Base-by-base conservation (phyloP, 2,797 vertebrate genomes). In the Gadopsis marmoratus region DNA sequence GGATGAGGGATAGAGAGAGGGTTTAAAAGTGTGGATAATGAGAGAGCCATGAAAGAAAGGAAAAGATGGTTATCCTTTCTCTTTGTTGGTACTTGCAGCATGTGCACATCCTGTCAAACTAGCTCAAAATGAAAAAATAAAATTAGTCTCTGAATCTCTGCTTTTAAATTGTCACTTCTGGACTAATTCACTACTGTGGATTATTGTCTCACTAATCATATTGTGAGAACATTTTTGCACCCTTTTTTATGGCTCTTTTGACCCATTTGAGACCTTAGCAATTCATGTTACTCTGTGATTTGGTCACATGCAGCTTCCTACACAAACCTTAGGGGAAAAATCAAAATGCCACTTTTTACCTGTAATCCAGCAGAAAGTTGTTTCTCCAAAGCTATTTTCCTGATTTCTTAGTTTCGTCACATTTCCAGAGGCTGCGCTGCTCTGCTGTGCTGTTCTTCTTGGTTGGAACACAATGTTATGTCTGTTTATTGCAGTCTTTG, bases 1-100 rank as follows among this genome's bases (percentile, higher is more conserved):
- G 76, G 50, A 82, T 71, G 78, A 78, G 87, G 81, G 80, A 81
- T 71, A 54, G 48, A 75, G 60, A 73, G 35, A 48, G 58, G 6
- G 64, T 71, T 71, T 62, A 55, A 82, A 81, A 80, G 83, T 77
- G 67, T 61, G 78, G 58, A 73, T 76, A 67, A 33, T 50, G 53
- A 70, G 31, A 51, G 59, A 58, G 55, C 0, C n/a, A 71, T 69
- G 72, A 77, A 64, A 48, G 48, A 68, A 75, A 56, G 56, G 59
- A 75, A 74, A 69, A 64, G 50, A 66, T 23, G 37, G 41, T 70
- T 74, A 64, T 82, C 47, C 45, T 45, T 55, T 47, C 11, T 76
- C 74, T 82, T 76, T 82, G 70, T 63, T 71, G 23, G 39, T 67
- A 39, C 75, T 58, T 79, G 66, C 71, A 80, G 41, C 71, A 54